These are phyloP conservation scores for Streblospio benedicti DNA, from an alignment of 1,140 invertebrate species.

Conservation along the genomic window DNA sequence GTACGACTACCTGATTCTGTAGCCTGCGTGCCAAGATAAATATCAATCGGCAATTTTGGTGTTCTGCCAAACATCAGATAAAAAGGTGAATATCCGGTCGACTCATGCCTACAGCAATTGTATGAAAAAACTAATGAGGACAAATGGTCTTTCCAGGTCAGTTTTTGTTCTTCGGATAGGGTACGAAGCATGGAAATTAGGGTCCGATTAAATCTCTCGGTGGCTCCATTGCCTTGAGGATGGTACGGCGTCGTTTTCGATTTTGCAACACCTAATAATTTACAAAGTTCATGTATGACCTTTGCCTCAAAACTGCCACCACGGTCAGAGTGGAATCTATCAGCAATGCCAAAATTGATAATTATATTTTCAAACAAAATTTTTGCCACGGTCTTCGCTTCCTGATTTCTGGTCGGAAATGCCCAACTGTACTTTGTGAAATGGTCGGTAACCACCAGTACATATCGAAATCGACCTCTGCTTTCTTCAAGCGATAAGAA, in stretches of 20 bases:
- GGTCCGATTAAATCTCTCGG: conserved; percentile 30
- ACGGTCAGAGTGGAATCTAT: conserved; percentile 38
- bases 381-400: conserved; percentile 37
- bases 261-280: conserved; percentile 18
- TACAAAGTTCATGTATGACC: conserved; percentile 22
- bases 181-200: conserved; percentile 16
- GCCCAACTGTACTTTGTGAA: conserved; percentile 45
- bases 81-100: no score
- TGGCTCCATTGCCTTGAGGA: conserved; percentile 27
- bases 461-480: conserved; percentile 21
- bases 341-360: conserved; percentile 39
- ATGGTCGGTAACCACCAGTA: conserved; percentile 37
- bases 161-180: no score
- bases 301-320: conserved; percentile 28
- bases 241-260: conserved; percentile 23
- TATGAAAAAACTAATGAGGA: no score
- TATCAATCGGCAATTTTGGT: no score
- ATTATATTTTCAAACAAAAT: conserved; percentile 36
- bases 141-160: no score
- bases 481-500: conserved; percentile 2
- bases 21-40: no score
- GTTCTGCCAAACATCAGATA: no score
- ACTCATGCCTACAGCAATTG: no score
- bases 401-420: conserved; percentile 40
- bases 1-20: no score